Evolutionary conservation across 2,888 invertebrate species (phyloP).

Genomic region (Mythimna ferrago): DNA sequence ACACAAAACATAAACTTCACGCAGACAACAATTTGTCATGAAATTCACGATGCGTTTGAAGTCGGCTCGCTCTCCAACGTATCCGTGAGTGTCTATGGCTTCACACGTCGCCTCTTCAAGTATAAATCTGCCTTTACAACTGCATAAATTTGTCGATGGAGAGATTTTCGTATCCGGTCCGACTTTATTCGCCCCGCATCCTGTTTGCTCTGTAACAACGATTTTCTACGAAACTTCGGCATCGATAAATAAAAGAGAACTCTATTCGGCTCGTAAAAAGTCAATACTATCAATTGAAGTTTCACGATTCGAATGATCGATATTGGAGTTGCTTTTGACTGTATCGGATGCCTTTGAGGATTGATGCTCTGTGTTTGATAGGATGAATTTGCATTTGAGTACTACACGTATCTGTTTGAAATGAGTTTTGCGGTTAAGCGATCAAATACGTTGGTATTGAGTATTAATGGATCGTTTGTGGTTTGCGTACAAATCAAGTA

Average conservation of each 20-base stretch:
- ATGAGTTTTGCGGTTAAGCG: constrained; percentile 47
- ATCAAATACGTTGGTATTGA: constrained; percentile 31
- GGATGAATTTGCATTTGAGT: constrained; percentile 40
- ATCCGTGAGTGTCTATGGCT: constrained; percentile 70
- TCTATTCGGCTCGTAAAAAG: constrained; percentile 66
- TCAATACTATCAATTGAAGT: constrained; percentile 59
- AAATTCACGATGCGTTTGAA: constrained; percentile 57
- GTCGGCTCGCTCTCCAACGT: constrained; percentile 37
- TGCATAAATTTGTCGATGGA: constrained; percentile 89
- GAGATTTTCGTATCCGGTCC: constrained; percentile 86
- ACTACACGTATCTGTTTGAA: constrained; percentile 25
- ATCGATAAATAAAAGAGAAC: constrained; percentile 67
- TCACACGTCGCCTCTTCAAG: constrained; percentile 82
- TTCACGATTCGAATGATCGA: constrained; percentile 57
- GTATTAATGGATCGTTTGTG: constrained; percentile 25
- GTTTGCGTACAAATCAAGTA: background rate
- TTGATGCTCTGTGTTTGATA: constrained; percentile 43
- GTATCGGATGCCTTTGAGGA: constrained; percentile 47
- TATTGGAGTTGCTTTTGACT: constrained; percentile 50
- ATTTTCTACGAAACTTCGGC: constrained; percentile 73
- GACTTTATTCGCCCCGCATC: constrained; percentile 81
- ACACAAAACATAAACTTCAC: constrained; percentile 47
- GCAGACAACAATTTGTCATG: constrained; percentile 58
- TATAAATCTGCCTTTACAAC: constrained; percentile 88
- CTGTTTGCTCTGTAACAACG: constrained; percentile 78